Evolutionary conservation across 2,113 vertebrate genomes (phyloP), one percentile per base, ranked within the genome.

Genomic region (Alligator mississippiensis): DNA sequence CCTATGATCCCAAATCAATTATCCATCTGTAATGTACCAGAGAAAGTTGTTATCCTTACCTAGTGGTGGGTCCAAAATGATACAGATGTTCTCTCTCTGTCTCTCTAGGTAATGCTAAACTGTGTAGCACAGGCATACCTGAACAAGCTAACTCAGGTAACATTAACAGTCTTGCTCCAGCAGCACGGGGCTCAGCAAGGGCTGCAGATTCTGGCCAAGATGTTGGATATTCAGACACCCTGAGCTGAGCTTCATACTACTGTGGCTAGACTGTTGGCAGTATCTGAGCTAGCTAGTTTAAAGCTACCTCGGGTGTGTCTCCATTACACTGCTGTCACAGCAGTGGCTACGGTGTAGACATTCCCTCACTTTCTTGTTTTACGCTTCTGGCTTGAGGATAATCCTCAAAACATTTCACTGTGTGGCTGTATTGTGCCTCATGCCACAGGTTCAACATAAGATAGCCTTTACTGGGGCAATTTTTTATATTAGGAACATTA

Each of bases 41-140:
- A 95, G 90, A 94, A 84, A 92, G 93, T 83, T 95, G 91, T 96
- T 95, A 90, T 92, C 93, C 82, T 84, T 80, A 85, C 89, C 87
- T 24, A 93, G 75, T 90, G 84, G 89, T 85, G 78, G 13, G 28
- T 83, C 87, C 84, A 77, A 96, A 96, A 95, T 94, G 88, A 91
- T 30, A 82, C 90, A 94, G 87, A 93, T 82, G 21, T 90, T 24
- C 93, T 96, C 78, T n/a, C 2, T 84, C 84, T 95, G 72, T 19
- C 64, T 87, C 61, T 94, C 34, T 25, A 47, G 47, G 47, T 47
- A 47, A 47, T 47, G 47, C 47, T 47, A 47, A 47, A 47, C 47
- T 47, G 47, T 47, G 47, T 47, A 47, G 80, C 0, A 3, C 87
- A 87, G 75, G 54, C 12, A 0, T 61, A 62, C 55, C 70, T 95